A percentile compares a stretch with the other conserved stretches of the same genome.
phyloP scores from a whole-genome alignment of 2,888 invertebrate genomes.

The Perizoma flavofasciatum region DNA sequence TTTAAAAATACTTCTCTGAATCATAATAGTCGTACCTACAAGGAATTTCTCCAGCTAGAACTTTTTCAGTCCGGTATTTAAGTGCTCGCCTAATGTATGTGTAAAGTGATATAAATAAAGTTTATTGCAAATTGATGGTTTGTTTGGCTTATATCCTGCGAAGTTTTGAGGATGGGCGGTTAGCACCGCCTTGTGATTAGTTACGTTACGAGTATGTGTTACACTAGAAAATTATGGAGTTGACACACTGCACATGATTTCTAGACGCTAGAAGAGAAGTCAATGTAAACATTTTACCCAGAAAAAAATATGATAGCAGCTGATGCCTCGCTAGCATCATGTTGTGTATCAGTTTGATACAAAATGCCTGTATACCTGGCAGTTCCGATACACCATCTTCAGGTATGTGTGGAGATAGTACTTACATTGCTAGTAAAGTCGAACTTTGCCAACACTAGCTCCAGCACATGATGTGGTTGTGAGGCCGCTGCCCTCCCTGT shows the following conservation, averaged over 20 bases:
- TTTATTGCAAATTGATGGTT: constrained; percentile 15
- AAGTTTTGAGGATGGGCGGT: constrained; percentile 3
- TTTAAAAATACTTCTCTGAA: too few species aligned
- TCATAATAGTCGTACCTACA: neutral
- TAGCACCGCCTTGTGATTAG: neutral
- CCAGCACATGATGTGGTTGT: constrained; percentile 76
- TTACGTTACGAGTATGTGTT: too few species aligned
- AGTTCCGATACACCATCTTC: too few species aligned
- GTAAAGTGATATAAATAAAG: too few species aligned
- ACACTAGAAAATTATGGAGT: too few species aligned
- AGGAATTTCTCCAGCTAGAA: constrained; percentile 5
- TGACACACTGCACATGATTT: too few species aligned
- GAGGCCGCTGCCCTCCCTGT: constrained; percentile 40
- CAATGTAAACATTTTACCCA: too few species aligned
- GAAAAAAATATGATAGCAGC: too few species aligned
- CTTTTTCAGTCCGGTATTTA: neutral
- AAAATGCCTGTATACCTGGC: too few species aligned
- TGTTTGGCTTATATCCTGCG: constrained; percentile 8
- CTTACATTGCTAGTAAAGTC: constrained; percentile 96
- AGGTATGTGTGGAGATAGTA: neutral
- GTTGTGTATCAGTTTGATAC: too few species aligned
- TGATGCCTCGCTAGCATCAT: too few species aligned
- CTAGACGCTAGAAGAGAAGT: too few species aligned
- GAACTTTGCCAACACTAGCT: constrained; percentile 95
- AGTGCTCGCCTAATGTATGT: constrained; percentile 9